Percentiles rank a stretch among this genome's conserved stretches.
Evolutionary conservation across 64 coral and sea anemone species (phyloP).

Genomic region (Porites australiensis): DNA sequence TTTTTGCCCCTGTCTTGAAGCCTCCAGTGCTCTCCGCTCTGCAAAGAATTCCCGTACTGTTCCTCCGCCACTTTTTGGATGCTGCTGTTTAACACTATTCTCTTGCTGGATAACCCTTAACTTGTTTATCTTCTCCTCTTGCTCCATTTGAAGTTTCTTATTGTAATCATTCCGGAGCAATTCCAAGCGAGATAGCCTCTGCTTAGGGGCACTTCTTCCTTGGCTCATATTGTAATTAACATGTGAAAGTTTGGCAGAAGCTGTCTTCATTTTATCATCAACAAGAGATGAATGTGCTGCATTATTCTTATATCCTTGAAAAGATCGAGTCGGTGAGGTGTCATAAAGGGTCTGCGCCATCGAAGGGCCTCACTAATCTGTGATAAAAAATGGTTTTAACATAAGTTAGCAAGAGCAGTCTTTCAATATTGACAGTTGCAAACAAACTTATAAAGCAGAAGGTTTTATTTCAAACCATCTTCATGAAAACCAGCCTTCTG

Average conservation of each 20-base stretch:
- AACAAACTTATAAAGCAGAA: no score
- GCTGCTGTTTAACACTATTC: conserved; percentile 33
- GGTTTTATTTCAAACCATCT: no score
- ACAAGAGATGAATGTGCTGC: conserved; percentile 8
- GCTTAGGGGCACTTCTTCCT: conserved; percentile 47
- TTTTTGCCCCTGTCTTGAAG: conserved; percentile 54
- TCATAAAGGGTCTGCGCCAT: conserved; percentile 46
- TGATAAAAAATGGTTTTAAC: background rate
- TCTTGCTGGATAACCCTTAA: conserved; percentile 25
- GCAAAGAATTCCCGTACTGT: conserved; percentile 95
- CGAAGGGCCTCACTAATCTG: conserved; percentile 1
- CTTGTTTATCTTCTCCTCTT: conserved; percentile 75
- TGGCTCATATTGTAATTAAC: conserved; percentile 65
- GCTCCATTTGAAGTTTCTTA: conserved; percentile 86
- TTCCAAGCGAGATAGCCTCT: conserved; percentile 78
- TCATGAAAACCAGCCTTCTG: no score
- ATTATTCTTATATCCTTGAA: conserved; percentile 34
- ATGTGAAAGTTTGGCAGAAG: conserved; percentile 20
- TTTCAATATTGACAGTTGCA: no score
- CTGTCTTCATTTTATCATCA: conserved; percentile 22
- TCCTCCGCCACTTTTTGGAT: conserved; percentile 53
- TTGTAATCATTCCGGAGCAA: conserved; percentile 80
- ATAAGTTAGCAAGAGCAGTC: no score
- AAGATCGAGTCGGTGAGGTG: background rate
- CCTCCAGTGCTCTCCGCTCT: conserved; percentile 87